A percentile compares a stretch with the other conserved stretches of the same genome.
These are phyloP conservation scores for Xylota sylvarum DNA, from an alignment of 2,888 invertebrate genomes.

Conservation along the genomic window DNA sequence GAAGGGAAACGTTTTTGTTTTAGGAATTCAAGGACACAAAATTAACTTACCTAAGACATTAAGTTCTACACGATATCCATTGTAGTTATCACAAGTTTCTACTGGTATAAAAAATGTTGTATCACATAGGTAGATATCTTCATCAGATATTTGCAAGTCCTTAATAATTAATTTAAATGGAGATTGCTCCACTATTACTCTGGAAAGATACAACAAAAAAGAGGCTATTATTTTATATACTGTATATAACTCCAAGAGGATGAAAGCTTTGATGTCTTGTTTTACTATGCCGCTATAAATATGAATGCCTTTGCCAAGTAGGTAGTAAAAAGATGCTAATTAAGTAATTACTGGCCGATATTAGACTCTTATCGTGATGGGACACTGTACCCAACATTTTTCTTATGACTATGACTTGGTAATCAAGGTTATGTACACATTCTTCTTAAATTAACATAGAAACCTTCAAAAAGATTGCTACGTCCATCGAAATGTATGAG, in stretches of 20 bases:
- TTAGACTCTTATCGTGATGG: neutral
- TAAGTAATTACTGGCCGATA: neutral
- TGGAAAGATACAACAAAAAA: constrained; percentile 51
- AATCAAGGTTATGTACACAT: too few species aligned
- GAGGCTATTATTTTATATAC: too few species aligned
- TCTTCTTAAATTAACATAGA: too few species aligned
- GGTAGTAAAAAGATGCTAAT: neutral
- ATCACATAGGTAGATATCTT: constrained; percentile 92
- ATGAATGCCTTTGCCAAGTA: neutral
- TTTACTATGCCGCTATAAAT: neutral
- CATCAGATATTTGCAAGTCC: constrained; percentile 88
- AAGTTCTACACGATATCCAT: constrained; percentile 90
- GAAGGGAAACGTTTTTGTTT: too few species aligned
- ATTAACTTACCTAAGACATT: constrained; percentile 89
- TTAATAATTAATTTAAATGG: constrained; percentile 83
- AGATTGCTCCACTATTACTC: constrained; percentile 82
- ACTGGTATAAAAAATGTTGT: constrained; percentile 91
- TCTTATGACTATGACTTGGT: too few species aligned
- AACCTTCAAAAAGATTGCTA: too few species aligned
- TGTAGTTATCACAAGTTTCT: constrained; percentile 89
- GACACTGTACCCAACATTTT: neutral
- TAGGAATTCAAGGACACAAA: constrained; percentile 72
- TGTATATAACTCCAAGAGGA: neutral
- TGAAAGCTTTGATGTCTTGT: neutral
- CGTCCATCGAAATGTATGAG: too few species aligned